These are phyloP conservation scores for Bombus pyrosoma DNA, from an alignment of 1,140 invertebrate species.

Conservation along the genomic window DNA sequence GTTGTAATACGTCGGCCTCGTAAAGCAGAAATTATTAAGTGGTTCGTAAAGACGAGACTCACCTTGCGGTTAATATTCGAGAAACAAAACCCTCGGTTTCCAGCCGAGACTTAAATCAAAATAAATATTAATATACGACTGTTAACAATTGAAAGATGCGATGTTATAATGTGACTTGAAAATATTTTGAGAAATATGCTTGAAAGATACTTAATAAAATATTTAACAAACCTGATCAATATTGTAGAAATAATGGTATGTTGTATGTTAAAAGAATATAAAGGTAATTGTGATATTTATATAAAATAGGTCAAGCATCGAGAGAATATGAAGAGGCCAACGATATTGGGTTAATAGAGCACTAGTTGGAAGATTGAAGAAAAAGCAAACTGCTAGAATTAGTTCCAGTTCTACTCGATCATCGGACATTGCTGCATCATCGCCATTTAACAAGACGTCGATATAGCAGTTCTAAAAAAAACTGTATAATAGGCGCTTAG, in stretches of 20 bases:
- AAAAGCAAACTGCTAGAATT: conserved; percentile 14
- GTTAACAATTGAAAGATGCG: neutral
- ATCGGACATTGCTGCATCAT: conserved; percentile 25
- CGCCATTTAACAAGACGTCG: conserved; percentile 8
- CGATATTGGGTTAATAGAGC: conserved; percentile 32
- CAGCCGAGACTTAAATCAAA: neutral
- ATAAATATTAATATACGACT: neutral
- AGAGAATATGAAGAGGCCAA: neutral
- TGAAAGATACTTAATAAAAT: neutral
- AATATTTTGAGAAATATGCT: neutral
- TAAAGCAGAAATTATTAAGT: conserved; percentile 48
- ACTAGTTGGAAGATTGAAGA: neutral
- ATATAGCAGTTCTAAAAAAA: neutral
- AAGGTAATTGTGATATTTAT: neutral
- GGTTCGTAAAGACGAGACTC: conserved; percentile 28
- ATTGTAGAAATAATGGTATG: no score
- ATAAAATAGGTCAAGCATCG: neutral
- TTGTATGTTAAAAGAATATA: neutral
- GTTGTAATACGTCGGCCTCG: conserved; percentile 24
- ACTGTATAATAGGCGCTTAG: neutral
- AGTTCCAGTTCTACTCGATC: conserved; percentile 25
- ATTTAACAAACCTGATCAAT: no score
- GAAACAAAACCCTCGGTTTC: conserved; percentile 3
- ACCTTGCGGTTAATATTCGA: neutral
- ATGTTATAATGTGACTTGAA: neutral